Evolutionary conservation across 2,888 invertebrate genomes (phyloP), one percentile per base, ranked within the genome.

Genomic region (Esperia sulphurella): DNA sequence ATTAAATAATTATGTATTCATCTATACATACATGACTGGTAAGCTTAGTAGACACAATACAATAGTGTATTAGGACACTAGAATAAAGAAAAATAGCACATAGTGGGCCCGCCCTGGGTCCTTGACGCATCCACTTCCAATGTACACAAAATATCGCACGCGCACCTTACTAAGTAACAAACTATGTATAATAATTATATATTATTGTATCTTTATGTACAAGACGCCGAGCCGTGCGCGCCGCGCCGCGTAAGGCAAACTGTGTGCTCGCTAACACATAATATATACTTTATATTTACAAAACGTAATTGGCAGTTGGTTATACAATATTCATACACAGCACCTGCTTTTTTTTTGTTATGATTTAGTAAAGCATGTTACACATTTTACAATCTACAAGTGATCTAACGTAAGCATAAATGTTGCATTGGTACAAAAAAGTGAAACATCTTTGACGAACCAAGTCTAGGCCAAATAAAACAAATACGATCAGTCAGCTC

Each of bases 1-100:
- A 83, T 86, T 84, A 87, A 85, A 80, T 81, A 80, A 80, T 80
- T 79, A 78, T 78, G 74, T 75, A 83, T 80, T 84, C 77, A 75
- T 79, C 83, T 88, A 87, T 86, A 84, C 83, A 88, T 80, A 85
- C 74, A 84, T 86, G 89, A 89, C 88, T 89, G 88, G 84, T 88
- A 85, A 85, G 84, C 85, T 88, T 86, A 88, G 80, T 79, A 75
- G 83, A 82, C 79, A 82, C 79, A 79, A 86, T 84, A 86, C 83
- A 79, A 71, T 65, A 77, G 71, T 76, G 82, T 85, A 81, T 83
- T 78, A 83, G 78, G 80, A 80, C 72, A 82, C 84, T 83, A 83
- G 78, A 21, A 75, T 81, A 84, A 79, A 79, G 73, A 77, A 63
- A 79, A 83, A 81, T 82, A 87, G 88, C 86, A 86, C 87, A 72